Evolutionary conservation across 2,888 invertebrate species (phyloP).

Genomic region (Agrochola lota): DNA sequence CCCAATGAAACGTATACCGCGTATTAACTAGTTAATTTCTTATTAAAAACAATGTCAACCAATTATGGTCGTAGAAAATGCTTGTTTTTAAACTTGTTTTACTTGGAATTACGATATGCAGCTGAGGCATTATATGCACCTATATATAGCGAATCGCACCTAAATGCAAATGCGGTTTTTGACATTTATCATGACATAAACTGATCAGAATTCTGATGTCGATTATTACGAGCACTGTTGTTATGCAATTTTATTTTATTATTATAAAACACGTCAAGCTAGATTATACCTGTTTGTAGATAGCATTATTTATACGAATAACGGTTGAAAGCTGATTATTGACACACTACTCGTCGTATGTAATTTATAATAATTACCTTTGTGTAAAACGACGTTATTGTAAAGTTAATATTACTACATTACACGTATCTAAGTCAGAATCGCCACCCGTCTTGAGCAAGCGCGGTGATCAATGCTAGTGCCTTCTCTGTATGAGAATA

Average conservation of each 20-base stretch:
- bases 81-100: conserved; percentile 58
- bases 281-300: conserved; percentile 22
- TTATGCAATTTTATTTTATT: conserved; percentile 47
- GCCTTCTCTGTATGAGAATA: neutral
- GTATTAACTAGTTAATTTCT: conserved; percentile 55
- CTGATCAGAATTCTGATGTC: conserved; percentile 25
- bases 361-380: neutral
- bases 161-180: conserved; percentile 44
- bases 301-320: conserved; percentile 1
- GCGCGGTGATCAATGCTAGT: neutral
- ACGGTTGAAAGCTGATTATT: neutral
- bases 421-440: neutral
- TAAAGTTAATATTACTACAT: neutral
- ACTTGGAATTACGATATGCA: conserved; percentile 48
- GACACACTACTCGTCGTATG: neutral
- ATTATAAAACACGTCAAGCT: conserved; percentile 21
- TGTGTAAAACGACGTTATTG: neutral
- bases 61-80: conserved; percentile 52
- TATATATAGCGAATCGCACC: conserved; percentile 3
- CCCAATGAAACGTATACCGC: conserved; percentile 70
- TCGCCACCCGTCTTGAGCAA: neutral
- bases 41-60: conserved; percentile 66
- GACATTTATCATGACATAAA: conserved; percentile 41
- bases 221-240: conserved; percentile 12
- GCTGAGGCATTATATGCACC: conserved; percentile 2